phyloP scores from a whole-genome alignment of 2,113 vertebrate genomes.

The Percopsis transmontana region DNA sequence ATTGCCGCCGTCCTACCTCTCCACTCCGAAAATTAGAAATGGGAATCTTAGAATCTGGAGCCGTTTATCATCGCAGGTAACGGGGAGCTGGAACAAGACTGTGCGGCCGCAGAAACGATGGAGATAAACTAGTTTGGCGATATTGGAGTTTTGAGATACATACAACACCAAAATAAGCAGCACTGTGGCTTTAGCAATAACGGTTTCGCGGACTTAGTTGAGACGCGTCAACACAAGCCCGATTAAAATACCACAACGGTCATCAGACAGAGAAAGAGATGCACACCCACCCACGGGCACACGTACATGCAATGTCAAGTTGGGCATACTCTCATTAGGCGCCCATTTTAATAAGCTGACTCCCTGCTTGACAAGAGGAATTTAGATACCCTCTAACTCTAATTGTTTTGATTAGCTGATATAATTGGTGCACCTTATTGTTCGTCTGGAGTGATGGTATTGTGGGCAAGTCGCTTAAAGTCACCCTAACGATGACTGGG shows the following conservation, averaged over 20 bases:
- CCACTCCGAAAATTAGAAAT: constrained; percentile 82
- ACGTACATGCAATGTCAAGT: constrained; percentile 15
- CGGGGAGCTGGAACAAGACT: constrained; percentile 20
- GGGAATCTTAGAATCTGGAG: constrained; percentile 79
- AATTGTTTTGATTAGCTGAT: constrained; percentile 76
- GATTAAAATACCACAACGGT: not conserved
- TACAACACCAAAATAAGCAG: constrained; percentile 1
- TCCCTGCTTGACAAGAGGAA: constrained; percentile 58
- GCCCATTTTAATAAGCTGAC: constrained; percentile 67
- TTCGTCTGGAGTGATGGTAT: constrained; percentile 49
- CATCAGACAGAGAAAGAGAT: constrained; percentile 20
- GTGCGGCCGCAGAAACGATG: constrained; percentile 16
- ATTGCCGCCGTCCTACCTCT: constrained; percentile 78
- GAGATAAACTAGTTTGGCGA: constrained; percentile 33
- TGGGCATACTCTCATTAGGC: constrained; percentile 66
- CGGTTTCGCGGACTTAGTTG: constrained; percentile 19
- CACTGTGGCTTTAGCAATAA: constrained; percentile 3
- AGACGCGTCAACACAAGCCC: constrained; percentile 12
- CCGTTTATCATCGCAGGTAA: constrained; percentile 78
- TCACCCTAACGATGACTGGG: constrained; percentile 44
- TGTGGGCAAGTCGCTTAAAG: constrained; percentile 46
- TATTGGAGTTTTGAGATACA: constrained; percentile 13
- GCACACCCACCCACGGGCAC: constrained; percentile 5
- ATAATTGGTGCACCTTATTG: constrained; percentile 66
- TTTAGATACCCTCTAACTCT: constrained; percentile 59